Evolutionary conservation across 2,113 vertebrate species (phyloP).

Genomic region (Platycercus adscitus): DNA sequence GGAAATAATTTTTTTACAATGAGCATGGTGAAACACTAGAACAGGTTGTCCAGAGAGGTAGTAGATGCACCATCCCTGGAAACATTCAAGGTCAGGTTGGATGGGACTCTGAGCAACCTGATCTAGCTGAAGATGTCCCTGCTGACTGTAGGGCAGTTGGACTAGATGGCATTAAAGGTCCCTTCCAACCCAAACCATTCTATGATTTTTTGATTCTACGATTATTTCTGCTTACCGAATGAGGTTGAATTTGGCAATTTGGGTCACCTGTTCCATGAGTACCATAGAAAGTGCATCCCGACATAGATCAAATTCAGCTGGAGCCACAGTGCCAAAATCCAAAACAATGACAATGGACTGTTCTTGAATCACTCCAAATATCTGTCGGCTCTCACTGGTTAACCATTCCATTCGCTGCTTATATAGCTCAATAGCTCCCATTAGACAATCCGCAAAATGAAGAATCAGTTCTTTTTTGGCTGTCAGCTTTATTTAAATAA

Average conservation of each 20-base stretch:
- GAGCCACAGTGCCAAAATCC: slow-evolving; percentile 60
- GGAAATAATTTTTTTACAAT: background rate
- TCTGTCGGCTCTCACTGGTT: slow-evolving; percentile 77
- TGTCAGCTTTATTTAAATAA: slow-evolving; percentile 77
- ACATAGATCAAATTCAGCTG: slow-evolving; percentile 65
- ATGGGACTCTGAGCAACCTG: background rate
- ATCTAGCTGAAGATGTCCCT: background rate
- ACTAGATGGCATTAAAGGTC: background rate
- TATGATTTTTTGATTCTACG: background rate
- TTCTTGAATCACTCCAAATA: slow-evolving; percentile 85
- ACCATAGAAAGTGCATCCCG: slow-evolving; percentile 73
- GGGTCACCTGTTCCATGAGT: slow-evolving; percentile 79
- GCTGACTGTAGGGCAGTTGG: background rate
- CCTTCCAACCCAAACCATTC: background rate
- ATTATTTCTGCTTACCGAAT: slow-evolving; percentile 74
- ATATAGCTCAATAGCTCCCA: slow-evolving; percentile 67
- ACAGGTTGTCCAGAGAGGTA: background rate
- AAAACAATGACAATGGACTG: slow-evolving; percentile 71
- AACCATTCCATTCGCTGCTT: slow-evolving; percentile 80
- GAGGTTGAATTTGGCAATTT: slow-evolving; percentile 77
- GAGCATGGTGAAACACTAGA: background rate
- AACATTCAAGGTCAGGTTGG: background rate
- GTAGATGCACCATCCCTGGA: background rate
- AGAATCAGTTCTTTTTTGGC: slow-evolving; percentile 75
- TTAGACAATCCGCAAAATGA: slow-evolving; percentile 69